These are phyloP conservation scores for Syndactyla subalaris DNA, from an alignment of 2,797 vertebrate species.

Conservation along the genomic window DNA sequence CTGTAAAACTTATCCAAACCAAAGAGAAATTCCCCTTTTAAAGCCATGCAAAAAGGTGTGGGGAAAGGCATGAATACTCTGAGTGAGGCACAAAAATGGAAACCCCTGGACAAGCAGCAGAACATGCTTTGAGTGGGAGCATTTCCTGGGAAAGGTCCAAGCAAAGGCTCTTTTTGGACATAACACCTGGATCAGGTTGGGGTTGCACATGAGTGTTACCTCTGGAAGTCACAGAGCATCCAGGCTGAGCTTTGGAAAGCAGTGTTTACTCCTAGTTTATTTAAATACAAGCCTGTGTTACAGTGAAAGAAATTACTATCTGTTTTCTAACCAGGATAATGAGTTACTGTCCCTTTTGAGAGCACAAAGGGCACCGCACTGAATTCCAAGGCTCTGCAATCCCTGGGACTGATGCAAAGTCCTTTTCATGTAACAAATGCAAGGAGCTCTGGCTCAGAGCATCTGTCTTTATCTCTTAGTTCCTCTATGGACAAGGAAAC, in stretches of 20 bases:
- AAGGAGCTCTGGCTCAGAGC: background rate
- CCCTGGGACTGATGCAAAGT: background rate
- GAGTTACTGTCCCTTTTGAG: background rate
- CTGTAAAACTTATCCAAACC: background rate
- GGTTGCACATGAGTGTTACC: background rate
- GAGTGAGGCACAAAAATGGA: background rate
- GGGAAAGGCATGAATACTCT: background rate
- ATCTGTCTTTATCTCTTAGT: background rate
- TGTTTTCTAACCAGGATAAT: background rate
- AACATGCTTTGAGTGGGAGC: fast-evolving
- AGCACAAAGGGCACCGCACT: fast-evolving
- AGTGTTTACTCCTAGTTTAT: background rate
- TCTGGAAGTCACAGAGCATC: background rate
- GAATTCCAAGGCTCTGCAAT: background rate
- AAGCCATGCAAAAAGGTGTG: fast-evolving
- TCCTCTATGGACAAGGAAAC: background rate
- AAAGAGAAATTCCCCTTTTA: background rate
- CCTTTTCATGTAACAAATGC: background rate
- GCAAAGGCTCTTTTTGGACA: background rate
- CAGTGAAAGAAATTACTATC: fast-evolving
- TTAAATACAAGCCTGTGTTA: fast-evolving
- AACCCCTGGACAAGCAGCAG: background rate
- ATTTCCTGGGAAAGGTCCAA: background rate
- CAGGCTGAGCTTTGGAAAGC: background rate
- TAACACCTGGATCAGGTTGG: background rate